A percentile compares a stretch with the other conserved stretches of the same genome.
These are phyloP conservation scores for Drosophila rellima DNA, from an alignment of 2,888 invertebrate genomes.

Conservation along the genomic window DNA sequence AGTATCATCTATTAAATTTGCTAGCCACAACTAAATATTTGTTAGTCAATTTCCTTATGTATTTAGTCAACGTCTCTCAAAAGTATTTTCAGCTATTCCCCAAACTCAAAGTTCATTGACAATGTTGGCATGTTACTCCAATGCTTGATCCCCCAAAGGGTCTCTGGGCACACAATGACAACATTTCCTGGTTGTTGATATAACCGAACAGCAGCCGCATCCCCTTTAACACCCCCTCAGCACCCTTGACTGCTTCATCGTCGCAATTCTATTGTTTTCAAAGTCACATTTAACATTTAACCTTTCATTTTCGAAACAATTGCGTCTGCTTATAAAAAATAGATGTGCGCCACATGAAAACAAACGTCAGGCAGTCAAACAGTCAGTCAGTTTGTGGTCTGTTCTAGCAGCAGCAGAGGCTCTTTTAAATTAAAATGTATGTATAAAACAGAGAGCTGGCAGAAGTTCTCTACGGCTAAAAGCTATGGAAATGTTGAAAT, in stretches of 20 bases:
- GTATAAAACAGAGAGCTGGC: constrained; percentile 62
- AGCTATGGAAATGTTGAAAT: constrained; percentile 30
- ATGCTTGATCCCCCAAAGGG: constrained; percentile 64
- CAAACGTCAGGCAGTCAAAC: constrained; percentile 51
- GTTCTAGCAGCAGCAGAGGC: constrained; percentile 28
- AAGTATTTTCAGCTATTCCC: constrained; percentile 44
- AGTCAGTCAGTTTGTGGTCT: constrained; percentile 22
- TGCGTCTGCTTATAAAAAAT: constrained; percentile 81
- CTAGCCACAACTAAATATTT: constrained; percentile 1
- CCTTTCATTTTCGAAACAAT: constrained; percentile 82
- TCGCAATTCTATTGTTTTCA: constrained; percentile 65
- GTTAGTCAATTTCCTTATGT: neutral
- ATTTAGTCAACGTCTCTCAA: constrained; percentile 9
- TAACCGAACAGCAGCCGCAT: constrained; percentile 16
- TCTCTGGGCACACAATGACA: constrained; percentile 51
- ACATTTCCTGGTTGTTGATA: constrained; percentile 70
- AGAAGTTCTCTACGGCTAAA: constrained; percentile 9
- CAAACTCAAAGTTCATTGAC: constrained; percentile 72
- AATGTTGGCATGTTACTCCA: constrained; percentile 51
- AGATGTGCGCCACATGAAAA: constrained; percentile 68
- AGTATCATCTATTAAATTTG: neutral
- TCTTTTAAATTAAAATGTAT: constrained; percentile 77
- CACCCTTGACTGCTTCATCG: neutral
- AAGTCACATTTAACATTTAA: constrained; percentile 82
- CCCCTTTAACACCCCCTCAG: neutral